Evolutionary conservation across 2,797 vertebrate genomes (phyloP).

Genomic region (Cirrhinus molitorella): DNA sequence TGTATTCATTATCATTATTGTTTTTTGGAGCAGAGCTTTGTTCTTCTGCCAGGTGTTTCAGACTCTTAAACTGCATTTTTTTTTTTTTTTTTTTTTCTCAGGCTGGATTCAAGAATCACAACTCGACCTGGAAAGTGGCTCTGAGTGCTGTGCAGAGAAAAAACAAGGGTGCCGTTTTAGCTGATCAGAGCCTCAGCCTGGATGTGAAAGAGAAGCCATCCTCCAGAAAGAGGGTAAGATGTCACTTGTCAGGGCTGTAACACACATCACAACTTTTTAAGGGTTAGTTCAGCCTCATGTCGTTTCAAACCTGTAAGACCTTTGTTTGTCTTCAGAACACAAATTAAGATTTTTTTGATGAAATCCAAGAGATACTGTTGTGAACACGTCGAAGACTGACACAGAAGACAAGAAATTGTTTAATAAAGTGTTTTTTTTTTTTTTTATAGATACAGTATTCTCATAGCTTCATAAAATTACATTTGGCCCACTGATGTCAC

Average conservation of each 20-base stretch:
- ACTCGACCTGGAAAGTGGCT: conserved; percentile 83
- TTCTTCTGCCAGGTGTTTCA: neutral
- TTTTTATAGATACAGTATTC: no score
- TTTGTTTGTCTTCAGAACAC: no score
- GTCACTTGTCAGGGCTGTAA: neutral
- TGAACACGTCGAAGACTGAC: no score
- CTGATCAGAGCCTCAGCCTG: conserved; percentile 64
- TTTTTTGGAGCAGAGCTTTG: neutral
- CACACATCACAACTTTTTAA: no score
- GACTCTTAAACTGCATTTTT: neutral
- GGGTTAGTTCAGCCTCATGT: no score
- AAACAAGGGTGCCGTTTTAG: conserved; percentile 63
- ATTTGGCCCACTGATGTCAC: no score
- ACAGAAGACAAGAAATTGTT: no score
- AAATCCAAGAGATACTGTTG: no score
- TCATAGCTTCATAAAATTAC: no score
- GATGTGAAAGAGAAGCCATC: conserved; percentile 61
- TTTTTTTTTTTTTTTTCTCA: conserved; percentile 70
- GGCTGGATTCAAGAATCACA: conserved; percentile 86
- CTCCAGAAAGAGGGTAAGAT: conserved; percentile 84
- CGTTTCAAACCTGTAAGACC: no score
- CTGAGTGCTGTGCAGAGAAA: conserved; percentile 78
- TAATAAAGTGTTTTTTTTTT: no score
- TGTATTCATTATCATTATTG: conserved; percentile 7
- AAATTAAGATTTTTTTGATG: no score